Conservation (phyloP, 2,113 vertebrate genomes). For the Clarias macrocephalus region DNA sequence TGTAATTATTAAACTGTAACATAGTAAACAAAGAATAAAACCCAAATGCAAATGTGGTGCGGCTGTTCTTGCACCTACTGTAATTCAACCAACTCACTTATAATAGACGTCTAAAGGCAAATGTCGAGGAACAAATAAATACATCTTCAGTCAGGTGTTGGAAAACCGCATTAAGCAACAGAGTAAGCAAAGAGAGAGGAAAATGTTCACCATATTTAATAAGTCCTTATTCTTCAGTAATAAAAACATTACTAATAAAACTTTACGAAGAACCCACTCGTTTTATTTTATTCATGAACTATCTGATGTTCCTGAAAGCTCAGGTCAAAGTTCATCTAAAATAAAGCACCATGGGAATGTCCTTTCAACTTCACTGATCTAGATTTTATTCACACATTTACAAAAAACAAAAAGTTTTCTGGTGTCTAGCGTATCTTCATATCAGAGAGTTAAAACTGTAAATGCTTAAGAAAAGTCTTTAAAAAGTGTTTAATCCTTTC, state of each 20-base stretch:
- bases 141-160: background rate
- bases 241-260: background rate
- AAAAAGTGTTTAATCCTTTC: background rate
- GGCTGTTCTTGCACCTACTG: background rate
- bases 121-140: background rate
- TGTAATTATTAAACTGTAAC: background rate
- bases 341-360: background rate
- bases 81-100: background rate
- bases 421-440: background rate
- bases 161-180: background rate
- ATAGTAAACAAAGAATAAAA: background rate
- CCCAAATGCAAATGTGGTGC: background rate
- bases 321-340: background rate
- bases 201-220: background rate
- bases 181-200: background rate
- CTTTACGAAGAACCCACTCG: too few species aligned
- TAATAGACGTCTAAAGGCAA: background rate
- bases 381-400: background rate
- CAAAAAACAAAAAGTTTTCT: background rate
- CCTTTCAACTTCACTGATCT: background rate
- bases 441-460: background rate
- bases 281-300: background rate
- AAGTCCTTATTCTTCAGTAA: too few species aligned
- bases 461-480: background rate
- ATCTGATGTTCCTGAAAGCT: background rate